Evolutionary conservation across 2,888 invertebrate species (phyloP), one percentile per base, ranked within the genome.

Genomic region (Resseliella maxima): DNA sequence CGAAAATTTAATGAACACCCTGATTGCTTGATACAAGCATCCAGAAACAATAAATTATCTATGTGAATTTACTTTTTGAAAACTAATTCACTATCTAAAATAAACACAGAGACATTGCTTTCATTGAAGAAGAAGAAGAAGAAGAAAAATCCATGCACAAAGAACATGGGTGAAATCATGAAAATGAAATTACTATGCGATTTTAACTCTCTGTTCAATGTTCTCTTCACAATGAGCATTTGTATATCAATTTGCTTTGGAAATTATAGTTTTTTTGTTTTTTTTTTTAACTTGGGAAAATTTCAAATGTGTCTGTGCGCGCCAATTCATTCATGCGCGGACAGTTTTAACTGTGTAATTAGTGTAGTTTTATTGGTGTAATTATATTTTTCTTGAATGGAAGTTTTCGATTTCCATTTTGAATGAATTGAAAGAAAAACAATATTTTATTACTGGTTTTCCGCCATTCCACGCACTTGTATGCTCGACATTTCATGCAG

Each of bases 281-380:
- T n/a, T n/a, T n/a, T n/a, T n/a, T n/a, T n/a, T n/a, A n/a, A 24
- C 24, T 24, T 72, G 72, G 31, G 12, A 35, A 35, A 72, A 72
- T 0, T 5, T 72, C 18, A 35, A 72, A 72, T 72, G 72, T 72
- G 27, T 31, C 41, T 10, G 50, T 50, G 21, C 2, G 59, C 59
- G 59, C 59, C 24, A 59, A 59, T 59, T 59, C n/a, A n/a, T n/a
- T n/a, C 59, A 59, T 24, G 72, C 72, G 72, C 72, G 72, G 72
- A 72, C 27, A 27, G 31, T 72, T 72, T 72, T 72, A 72, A 31
- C 72, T 72, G 31, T 72, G 31, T 35, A 72, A 72, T 72, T 72
- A 72, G 31, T n/a, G 72, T 72, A 72, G 24, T 24, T 8, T n/a
- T n/a, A n/a, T n/a, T n/a, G n/a, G n/a, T n/a, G n/a, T 59, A 59